phyloP scores from a whole-genome alignment of 2,888 invertebrate species.

The Parochlus steinenii region DNA sequence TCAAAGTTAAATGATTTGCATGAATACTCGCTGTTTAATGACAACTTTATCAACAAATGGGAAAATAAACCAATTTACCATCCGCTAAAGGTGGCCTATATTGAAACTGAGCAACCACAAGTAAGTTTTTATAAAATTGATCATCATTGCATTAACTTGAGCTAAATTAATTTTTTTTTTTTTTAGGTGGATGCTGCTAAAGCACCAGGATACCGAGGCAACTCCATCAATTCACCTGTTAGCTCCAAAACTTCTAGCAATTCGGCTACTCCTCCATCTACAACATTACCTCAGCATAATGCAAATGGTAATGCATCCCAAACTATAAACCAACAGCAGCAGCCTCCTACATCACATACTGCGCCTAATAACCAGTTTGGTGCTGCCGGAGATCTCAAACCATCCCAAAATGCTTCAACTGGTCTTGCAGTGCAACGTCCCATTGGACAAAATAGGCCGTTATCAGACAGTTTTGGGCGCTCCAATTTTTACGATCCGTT shows the following conservation, averaged over 20 bases:
- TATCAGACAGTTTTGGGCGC: conserved; percentile 11
- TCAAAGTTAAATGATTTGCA: conserved; percentile 9
- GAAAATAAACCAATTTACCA: conserved; percentile 33
- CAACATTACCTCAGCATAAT: conserved; percentile 1
- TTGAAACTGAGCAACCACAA: conserved; percentile 19
- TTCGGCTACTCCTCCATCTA: conserved; percentile 34
- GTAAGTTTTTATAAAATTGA: conserved; percentile 11
- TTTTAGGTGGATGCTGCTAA: conserved; percentile 66
- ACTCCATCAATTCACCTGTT: conserved; percentile 59
- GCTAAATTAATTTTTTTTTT: no score
- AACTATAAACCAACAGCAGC: conserved; percentile 12
- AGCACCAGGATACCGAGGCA: conserved; percentile 79
- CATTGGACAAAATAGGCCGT: conserved; percentile 16
- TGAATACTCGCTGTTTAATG: conserved; percentile 77
- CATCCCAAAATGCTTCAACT: conserved; percentile 18
- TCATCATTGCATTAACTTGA: conserved; percentile 1
- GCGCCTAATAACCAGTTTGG: conserved; percentile 15
- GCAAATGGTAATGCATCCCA: conserved; percentile 16
- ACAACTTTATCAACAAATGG: conserved; percentile 36
- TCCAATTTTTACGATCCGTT: conserved; percentile 16
- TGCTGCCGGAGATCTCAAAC: conserved; percentile 14
- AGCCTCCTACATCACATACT: conserved; percentile 16
- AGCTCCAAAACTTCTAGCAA: conserved; percentile 41
- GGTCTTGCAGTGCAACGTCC: conserved; percentile 26
- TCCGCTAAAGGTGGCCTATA: conserved; percentile 23